Evolutionary conservation across 1,140 invertebrate species (phyloP), one percentile per base, ranked within the genome.

Genomic region (Platyscapa corneri): DNA sequence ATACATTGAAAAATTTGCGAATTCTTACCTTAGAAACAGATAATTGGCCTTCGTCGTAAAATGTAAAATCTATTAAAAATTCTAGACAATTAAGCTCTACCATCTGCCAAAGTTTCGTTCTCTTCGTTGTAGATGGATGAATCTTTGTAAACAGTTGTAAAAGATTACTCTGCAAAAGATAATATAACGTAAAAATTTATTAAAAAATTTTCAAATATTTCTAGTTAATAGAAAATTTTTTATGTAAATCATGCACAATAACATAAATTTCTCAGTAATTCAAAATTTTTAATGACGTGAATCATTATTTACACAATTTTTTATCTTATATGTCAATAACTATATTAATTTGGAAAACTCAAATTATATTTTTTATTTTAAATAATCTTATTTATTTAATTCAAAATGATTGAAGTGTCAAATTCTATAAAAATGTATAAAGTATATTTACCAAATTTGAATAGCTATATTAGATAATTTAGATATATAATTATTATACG

Each of bases 11-110:
- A 60, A 60, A 27, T 5, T 27, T 3, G 6, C 10, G 27, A 60
- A 27, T 6, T 23, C 74, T 88, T 88, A 93, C 92, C 88, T 94
- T 94, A 30, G 92, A 89, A 10, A 94, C 89, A 12, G 87, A 88
- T 32, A 90, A 49, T 79, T 94, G 93, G 18, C 93, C 92, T 86
- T 94, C 93, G 46, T 91, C 89, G 53, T 91, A 93, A 85, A 88
- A 92, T n/a, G 92, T 92, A 67, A 92, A 93, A 39, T 93, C 91
- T 42, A 92, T 90, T n/a, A 94, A 82, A 82, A 94, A 93, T 86
- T 93, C 90, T 23, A 94, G 86, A 72, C 89, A 93, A 56, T 92
- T 91, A 39, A 92, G 86, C 74, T 93, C 91, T 37, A 93, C 86
- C 5, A 92, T 79, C 39, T 91, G 89, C 91, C 91, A 92, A 12